Evolutionary conservation across 2,797 vertebrate genomes (phyloP), one percentile per base, ranked within the genome.

Genomic region (Tapirus indicus): DNA sequence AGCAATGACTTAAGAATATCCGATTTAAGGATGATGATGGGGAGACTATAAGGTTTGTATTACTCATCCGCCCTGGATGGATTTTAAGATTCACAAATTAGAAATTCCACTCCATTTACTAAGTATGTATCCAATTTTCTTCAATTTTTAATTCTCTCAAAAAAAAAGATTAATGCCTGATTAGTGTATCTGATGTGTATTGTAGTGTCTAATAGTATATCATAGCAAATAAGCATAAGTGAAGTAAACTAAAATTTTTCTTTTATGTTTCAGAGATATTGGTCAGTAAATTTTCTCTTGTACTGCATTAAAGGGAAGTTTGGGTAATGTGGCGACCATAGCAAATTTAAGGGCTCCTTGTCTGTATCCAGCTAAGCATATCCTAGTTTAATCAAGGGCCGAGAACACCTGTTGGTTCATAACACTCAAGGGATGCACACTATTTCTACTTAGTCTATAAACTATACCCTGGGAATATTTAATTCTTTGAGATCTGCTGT

Each of bases 141-240:
- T 85, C 66, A 92, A 75, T 62, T 72, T 78, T 92, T 68, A 87
- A 79, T 85, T 92, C 25, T 83, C n/a, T 82, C 27, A 93, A 75
- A 94, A 29, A 29, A 78, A 49, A 94, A 82, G 13, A 86, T 77
- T 38, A 47, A 78, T 38, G 38, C 47, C 52, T 95, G 25, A 77
- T 83, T 92, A 92, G 52, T 87, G 21, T 94, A n/a, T n/a, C n/a
- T 64, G 11, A 85, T 71, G 17, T 44, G 0, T 78, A 21, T 91
- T 32, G 29, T 77, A 71, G 2, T 29, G 58, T 78, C 4, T 66
- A 41, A 54, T 38, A 32, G 5, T 47, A 0, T 77, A 21, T 93
- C 21, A 41, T 80, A 60, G 27, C 80, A 20, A 78, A 35, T 92
- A 87, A 27, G 25, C 5, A 6, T 71, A 47, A 88, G 47, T 27